Conservation (phyloP, 1,140 invertebrate genomes). For the Aphis gossypii region DNA sequence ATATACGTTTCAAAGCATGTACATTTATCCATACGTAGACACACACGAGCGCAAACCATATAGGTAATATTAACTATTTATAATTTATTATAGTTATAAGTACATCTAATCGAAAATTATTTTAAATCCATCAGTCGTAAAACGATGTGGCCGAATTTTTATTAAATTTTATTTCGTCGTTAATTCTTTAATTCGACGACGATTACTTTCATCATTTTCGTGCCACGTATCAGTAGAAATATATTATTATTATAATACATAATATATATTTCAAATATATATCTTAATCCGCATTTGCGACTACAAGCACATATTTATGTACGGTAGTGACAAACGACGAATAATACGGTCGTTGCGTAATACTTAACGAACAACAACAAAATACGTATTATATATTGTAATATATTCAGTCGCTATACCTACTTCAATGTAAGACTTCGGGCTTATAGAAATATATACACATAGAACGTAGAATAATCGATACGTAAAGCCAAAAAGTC, state of each 20-base stretch:
- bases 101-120: neutral
- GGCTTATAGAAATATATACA: neutral
- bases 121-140: neutral
- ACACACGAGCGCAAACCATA: neutral
- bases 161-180: neutral
- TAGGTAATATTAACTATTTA: neutral
- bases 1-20: too few relatives aligned
- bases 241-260: neutral
- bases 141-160: neutral
- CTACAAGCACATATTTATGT: too few relatives aligned
- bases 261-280: neutral
- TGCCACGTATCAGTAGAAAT: neutral
- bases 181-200: neutral
- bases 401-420: neutral
- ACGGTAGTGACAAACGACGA: neutral
- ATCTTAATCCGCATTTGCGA: constrained; percentile 20
- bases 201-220: neutral
- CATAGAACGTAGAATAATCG: neutral
- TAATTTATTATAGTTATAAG: neutral
- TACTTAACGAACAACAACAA: neutral
- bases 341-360: constrained; percentile 9
- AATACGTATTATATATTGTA: neutral
- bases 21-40: neutral
- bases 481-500: neutral
- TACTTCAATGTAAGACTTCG: neutral